These are phyloP conservation scores for Byasa hedistus DNA, from an alignment of 2,888 invertebrate genomes.

Conservation along the genomic window DNA sequence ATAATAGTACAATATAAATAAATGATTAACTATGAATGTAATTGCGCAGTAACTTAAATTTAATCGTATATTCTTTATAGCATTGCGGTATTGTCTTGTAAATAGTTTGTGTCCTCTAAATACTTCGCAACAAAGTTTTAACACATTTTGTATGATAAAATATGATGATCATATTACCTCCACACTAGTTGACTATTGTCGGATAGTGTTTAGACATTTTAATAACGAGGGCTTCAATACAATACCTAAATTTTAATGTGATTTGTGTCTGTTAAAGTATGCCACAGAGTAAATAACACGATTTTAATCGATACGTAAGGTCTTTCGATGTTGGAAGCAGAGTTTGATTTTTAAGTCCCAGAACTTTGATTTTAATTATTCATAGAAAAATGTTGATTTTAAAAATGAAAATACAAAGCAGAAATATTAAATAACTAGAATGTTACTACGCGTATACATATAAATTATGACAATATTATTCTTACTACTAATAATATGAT, in stretches of 20 bases:
- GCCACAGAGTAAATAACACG: no score
- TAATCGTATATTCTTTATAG: background rate
- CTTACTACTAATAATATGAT: constrained; percentile 51
- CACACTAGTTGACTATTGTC: no score
- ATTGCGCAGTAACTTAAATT: background rate
- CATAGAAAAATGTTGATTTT: background rate
- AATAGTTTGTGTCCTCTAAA: background rate
- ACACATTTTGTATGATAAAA: no score
- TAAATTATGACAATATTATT: constrained; percentile 40
- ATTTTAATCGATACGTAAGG: no score
- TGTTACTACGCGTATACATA: constrained; percentile 38
- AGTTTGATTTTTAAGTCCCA: background rate
- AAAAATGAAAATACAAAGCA: background rate
- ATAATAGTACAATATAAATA: background rate
- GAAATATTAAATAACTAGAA: constrained; percentile 25
- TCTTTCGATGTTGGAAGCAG: background rate
- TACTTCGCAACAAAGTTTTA: no score
- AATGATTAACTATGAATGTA: background rate
- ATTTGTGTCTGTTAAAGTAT: no score
- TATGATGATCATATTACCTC: no score
- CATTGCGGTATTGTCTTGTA: background rate
- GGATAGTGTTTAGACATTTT: no score
- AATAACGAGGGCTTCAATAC: no score
- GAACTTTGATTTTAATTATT: background rate
- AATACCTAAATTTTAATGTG: no score